phyloP scores from a whole-genome alignment of 2,888 invertebrate species.

The Tenthredo mesomela region DNA sequence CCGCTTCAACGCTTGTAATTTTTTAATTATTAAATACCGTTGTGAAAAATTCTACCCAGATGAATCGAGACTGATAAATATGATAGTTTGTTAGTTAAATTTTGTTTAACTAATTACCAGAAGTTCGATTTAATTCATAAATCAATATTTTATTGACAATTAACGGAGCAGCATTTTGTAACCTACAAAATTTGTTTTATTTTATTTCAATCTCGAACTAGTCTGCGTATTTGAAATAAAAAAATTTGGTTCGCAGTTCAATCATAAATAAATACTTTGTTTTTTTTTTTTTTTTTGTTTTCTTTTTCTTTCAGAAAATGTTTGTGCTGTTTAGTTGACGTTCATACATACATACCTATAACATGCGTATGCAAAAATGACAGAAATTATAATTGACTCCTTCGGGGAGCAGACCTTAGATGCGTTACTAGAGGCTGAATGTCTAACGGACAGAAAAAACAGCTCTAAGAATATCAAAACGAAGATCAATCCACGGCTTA shows the following conservation, averaged over 20 bases:
- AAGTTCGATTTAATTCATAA: neutral
- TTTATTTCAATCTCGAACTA: neutral
- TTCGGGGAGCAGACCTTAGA: conserved; percentile 46
- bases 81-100: neutral
- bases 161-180: neutral
- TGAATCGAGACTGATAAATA: neutral
- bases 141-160: neutral
- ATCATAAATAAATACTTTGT: neutral
- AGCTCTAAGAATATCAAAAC: neutral
- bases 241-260: neutral
- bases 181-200: neutral
- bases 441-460: neutral
- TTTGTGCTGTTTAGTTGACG: neutral
- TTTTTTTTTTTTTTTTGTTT: neutral
- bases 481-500: neutral
- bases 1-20: neutral
- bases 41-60: neutral
- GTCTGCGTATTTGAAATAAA: neutral
- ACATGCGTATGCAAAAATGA: conserved; percentile 15
- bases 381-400: conserved; percentile 4
- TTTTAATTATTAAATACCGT: neutral
- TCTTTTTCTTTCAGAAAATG: neutral
- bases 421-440: conserved; percentile 15
- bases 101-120: neutral
- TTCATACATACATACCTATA: neutral